A percentile compares a stretch with the other conserved stretches of the same genome.
Conservation (phyloP, 2,888 invertebrate species). For the Desoria tigrina region DNA sequence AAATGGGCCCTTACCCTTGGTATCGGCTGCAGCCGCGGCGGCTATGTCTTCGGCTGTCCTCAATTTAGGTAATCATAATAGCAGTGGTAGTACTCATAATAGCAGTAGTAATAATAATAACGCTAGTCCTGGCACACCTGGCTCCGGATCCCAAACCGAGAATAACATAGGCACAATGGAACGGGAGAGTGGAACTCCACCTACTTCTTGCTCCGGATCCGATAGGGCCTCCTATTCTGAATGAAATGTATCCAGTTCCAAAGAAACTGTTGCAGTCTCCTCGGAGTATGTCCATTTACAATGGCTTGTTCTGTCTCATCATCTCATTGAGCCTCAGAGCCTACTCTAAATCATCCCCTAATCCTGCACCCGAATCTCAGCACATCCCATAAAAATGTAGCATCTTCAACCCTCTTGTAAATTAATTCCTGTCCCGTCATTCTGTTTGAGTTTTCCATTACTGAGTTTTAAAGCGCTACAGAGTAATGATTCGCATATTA, state of each 20-base stretch:
- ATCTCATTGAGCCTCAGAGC: too few species aligned
- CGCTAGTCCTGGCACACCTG: constrained; percentile 45
- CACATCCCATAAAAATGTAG: too few species aligned
- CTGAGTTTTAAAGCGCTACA: too few species aligned
- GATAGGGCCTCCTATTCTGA: constrained; percentile 64
- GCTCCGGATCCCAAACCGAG: constrained; percentile 25
- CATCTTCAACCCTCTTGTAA: too few species aligned
- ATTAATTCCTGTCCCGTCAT: too few species aligned
- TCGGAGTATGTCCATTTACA: background rate
- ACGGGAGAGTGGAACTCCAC: constrained; percentile 52
- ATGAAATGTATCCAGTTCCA: constrained; percentile 54
- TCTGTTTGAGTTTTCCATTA: too few species aligned
- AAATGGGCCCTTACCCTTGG: constrained; percentile 37
- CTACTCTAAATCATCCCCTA: too few species aligned
- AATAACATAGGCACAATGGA: constrained; percentile 28
- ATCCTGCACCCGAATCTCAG: too few species aligned
- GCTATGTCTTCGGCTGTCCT: constrained; percentile 43
- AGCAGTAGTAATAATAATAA: constrained; percentile 26
- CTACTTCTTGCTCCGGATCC: constrained; percentile 60
- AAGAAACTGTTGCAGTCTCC: constrained; percentile 23
- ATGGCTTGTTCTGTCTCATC: background rate
- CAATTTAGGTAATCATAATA: constrained; percentile 36
- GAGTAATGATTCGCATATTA: too few species aligned
- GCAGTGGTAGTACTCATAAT: constrained; percentile 23
- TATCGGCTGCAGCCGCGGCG: constrained; percentile 44